Conservation (phyloP, 2,888 invertebrate genomes). For the Sinotaia quadrata region DNA sequence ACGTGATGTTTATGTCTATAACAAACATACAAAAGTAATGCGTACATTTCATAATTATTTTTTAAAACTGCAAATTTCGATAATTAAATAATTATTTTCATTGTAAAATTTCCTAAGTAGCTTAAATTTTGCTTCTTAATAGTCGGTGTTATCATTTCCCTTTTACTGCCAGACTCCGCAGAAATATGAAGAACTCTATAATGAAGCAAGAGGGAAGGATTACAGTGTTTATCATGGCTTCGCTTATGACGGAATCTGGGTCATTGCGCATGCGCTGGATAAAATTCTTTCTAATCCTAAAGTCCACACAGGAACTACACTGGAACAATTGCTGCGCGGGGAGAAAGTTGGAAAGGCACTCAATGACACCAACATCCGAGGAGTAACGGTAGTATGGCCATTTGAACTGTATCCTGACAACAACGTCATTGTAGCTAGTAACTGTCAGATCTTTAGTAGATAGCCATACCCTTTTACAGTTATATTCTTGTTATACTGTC, state of each 20-base stretch:
- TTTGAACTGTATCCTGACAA: too few species aligned
- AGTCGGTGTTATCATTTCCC: not conserved
- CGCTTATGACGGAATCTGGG: constrained; percentile 99
- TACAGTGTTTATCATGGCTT: constrained; percentile 97
- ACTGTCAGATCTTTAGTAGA: too few species aligned
- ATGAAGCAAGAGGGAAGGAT: constrained; percentile 83
- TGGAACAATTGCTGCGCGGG: constrained; percentile 45
- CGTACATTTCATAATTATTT: too few species aligned
- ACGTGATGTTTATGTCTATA: too few species aligned
- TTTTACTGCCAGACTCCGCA: constrained; percentile 75
- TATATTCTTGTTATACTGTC: too few species aligned
- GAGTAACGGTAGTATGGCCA: constrained; percentile 79
- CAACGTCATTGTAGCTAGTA: too few species aligned
- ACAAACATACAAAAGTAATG: too few species aligned
- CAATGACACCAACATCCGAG: constrained; percentile 93
- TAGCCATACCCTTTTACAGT: too few species aligned
- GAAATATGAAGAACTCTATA: constrained; percentile 89
- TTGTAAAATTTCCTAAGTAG: too few species aligned
- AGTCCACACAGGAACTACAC: constrained; percentile 10
- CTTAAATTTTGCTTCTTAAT: too few species aligned
- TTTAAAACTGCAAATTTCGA: not conserved
- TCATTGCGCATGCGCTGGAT: constrained; percentile 94
- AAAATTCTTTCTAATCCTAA: constrained; percentile 78
- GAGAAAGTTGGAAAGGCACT: constrained; percentile 77
- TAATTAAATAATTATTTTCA: constrained; percentile 3